Conservation (phyloP, 2,113 vertebrate genomes). For the Apteryx mantelli region DNA sequence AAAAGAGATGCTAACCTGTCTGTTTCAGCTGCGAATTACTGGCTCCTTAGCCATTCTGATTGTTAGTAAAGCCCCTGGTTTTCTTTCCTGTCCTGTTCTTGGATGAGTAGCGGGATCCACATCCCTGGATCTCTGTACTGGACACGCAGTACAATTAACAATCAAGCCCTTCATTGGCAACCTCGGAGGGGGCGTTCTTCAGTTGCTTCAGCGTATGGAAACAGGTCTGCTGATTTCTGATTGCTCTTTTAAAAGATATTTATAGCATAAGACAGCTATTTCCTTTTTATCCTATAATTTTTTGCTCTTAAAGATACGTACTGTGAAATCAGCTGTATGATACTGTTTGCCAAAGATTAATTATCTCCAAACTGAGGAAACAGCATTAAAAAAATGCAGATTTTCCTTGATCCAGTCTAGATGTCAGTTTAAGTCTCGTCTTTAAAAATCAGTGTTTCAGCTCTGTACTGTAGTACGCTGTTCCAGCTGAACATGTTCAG, state of each 20-base stretch:
- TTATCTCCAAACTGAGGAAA: not conserved
- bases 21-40: not conserved
- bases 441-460: not conserved
- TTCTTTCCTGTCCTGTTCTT: not conserved
- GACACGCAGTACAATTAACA: not conserved
- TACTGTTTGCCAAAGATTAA: not conserved
- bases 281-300: not conserved
- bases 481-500: not conserved
- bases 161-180: not conserved
- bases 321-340: not conserved
- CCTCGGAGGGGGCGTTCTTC: not conserved
- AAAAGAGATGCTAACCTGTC: not conserved
- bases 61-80: not conserved
- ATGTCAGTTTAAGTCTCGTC: not conserved
- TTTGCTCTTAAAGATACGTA: not conserved
- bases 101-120: not conserved
- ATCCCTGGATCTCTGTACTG: not conserved
- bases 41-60: not conserved
- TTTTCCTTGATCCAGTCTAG: not conserved
- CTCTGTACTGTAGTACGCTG: not conserved
- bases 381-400: not conserved
- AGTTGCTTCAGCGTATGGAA: not conserved
- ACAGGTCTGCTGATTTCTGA: not conserved
- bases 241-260: not conserved
- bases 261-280: not conserved